These are phyloP conservation scores for Melanostoma mellinum DNA, from an alignment of 2,888 invertebrate species.

Conservation along the genomic window DNA sequence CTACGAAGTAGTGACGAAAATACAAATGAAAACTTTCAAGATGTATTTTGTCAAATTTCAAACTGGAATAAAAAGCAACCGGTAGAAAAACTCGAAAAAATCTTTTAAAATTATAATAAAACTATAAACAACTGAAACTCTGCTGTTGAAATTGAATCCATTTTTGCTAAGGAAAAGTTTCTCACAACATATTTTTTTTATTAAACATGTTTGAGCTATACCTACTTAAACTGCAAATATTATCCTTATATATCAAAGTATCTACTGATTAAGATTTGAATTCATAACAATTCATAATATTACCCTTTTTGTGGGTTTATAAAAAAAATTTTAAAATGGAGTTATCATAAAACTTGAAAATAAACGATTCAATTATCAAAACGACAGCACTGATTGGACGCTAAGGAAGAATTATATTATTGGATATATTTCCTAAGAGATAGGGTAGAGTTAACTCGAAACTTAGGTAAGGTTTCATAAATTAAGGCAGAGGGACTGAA, in stretches of 20 bases:
- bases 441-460: too few relatives aligned
- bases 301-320: not conserved
- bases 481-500: too few relatives aligned
- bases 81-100: slow-evolving; percentile 10
- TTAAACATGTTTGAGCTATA: not conserved
- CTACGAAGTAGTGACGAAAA: slow-evolving; percentile 7
- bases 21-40: slow-evolving; percentile 3
- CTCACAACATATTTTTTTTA: slow-evolving; percentile 1
- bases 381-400: slow-evolving; percentile 8
- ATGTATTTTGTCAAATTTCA: slow-evolving; percentile 5
- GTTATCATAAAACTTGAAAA: not conserved
- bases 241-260: slow-evolving; percentile 8
- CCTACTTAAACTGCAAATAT: not conserved
- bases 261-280: slow-evolving; percentile 8
- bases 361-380: slow-evolving; percentile 8
- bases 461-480: too few relatives aligned
- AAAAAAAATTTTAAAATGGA: not conserved
- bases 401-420: too few relatives aligned
- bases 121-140: slow-evolving; percentile 8
- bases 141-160: not conserved
- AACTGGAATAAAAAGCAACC: slow-evolving; percentile 2
- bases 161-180: not conserved
- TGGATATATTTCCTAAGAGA: too few relatives aligned
- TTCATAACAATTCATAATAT: not conserved
- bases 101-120: not conserved